These are phyloP conservation scores for Hestina assimilis DNA, from an alignment of 1,140 invertebrate species.

Conservation along the genomic window DNA sequence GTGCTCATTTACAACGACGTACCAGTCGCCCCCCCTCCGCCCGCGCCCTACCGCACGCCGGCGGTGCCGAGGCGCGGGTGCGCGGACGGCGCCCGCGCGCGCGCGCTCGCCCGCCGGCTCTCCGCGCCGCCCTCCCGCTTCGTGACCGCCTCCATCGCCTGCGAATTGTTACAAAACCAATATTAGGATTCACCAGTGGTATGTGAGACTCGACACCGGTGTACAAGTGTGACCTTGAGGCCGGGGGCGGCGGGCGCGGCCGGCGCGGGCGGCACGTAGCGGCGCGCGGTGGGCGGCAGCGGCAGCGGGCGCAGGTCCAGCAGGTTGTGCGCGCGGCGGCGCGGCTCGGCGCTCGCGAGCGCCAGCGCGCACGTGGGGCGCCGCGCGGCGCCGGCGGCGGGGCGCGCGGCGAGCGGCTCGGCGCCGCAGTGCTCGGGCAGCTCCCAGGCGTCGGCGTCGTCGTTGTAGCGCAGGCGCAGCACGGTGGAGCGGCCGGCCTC, in stretches of 20 bases:
- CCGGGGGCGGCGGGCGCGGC: constrained; percentile 35
- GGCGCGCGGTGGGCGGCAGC: constrained; percentile 56
- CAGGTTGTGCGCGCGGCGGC: constrained; percentile 89
- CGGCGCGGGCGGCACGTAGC: constrained; percentile 67
- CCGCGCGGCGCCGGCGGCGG: constrained; percentile 82
- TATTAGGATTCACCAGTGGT: not conserved
- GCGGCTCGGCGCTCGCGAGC: constrained; percentile 80
- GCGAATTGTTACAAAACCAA: not conserved
- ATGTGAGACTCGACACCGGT: not conserved
- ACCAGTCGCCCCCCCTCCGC: not conserved
- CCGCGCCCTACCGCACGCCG: constrained; percentile 51
- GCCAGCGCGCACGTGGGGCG: constrained; percentile 88
- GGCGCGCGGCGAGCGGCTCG: constrained; percentile 78
- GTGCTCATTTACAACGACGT: not conserved
- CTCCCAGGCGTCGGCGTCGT: constrained; percentile 92
- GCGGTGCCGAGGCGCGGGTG: constrained; percentile 56
- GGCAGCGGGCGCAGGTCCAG: constrained; percentile 86
- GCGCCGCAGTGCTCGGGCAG: constrained; percentile 65
- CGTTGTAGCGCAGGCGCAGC: constrained; percentile 90
- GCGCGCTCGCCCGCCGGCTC: constrained; percentile 25
- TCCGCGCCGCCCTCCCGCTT: constrained; percentile 38
- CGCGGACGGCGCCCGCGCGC: constrained; percentile 42
- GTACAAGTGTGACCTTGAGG: not conserved
- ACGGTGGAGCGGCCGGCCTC: constrained; percentile 92
- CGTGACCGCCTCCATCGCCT: constrained; percentile 22